phyloP scores from a whole-genome alignment of 2,888 invertebrate species.

The Lomographa bimaculata region DNA sequence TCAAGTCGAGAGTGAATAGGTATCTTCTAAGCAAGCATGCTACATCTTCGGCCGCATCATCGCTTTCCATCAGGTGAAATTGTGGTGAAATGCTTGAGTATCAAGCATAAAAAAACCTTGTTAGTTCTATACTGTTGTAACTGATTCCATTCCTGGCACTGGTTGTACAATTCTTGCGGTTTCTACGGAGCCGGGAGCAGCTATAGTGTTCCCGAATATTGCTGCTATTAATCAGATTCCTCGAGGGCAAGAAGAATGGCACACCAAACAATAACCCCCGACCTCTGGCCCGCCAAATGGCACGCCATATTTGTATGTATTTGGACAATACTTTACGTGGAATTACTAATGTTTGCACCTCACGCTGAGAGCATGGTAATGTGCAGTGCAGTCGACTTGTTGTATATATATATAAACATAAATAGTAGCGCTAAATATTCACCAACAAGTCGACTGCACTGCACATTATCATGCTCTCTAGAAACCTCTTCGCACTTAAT shows the following conservation, averaged over 20 bases:
- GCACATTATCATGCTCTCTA: no score
- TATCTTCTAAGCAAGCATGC: no score
- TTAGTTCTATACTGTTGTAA: background rate
- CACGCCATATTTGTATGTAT: slow-evolving; percentile 38
- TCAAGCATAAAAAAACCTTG: background rate
- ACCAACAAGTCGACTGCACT: no score
- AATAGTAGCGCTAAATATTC: no score
- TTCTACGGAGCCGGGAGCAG: slow-evolving; percentile 41
- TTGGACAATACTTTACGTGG: slow-evolving; percentile 38
- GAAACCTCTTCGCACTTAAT: no score
- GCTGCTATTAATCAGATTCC: slow-evolving; percentile 74
- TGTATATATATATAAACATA: no score
- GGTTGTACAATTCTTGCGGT: slow-evolving; percentile 58
- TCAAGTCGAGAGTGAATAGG: no score
- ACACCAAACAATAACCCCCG: slow-evolving; percentile 58
- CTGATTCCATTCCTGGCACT: slow-evolving; percentile 30
- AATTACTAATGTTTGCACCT: slow-evolving; percentile 39
- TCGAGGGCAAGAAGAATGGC: slow-evolving; percentile 60
- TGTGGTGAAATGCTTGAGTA: no score
- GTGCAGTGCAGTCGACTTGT: slow-evolving; percentile 19
- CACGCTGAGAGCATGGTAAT: slow-evolving; percentile 30
- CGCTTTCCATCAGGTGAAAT: no score
- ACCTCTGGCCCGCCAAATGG: slow-evolving; percentile 32
- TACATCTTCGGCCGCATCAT: no score
- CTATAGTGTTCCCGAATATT: slow-evolving; percentile 61